Evolutionary conservation across 2,888 invertebrate genomes (phyloP), one percentile per base, ranked within the genome.

Genomic region (Ormia ochracea): DNA sequence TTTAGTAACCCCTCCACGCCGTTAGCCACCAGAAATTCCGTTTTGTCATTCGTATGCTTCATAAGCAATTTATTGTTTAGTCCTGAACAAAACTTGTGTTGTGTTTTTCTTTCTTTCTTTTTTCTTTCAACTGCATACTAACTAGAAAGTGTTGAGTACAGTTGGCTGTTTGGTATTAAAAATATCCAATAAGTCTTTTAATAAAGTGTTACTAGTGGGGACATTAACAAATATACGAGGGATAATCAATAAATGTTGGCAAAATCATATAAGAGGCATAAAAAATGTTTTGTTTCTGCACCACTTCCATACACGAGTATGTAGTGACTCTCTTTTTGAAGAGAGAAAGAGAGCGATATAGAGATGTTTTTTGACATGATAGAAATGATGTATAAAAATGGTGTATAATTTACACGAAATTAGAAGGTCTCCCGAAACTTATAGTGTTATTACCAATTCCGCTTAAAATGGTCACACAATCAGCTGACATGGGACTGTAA

Each of bases 21-120:
- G 17, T 23, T n/a, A 19, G 28, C 54, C 43, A 63, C 63, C 61
- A 36, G 21, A 31, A 43, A 36, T n/a, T 33, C 12, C 4, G 19
- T n/a, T 28, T 65, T 58, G 26, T 9, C 21, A 21, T 23, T 61
- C 14, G 43, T 19, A 43, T 58, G 52, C 43, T 9, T 72, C 33
- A 14, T 73, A 66, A 68, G 68, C 78, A 68, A 56, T 31, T 45
- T 69, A 36, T 31, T 69, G 12, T 43, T 68, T 68, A 41, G 70
- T 52, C 65, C 48, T 58, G 33, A 33, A 36, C 54, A 17, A 19
- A 50, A 69, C 19, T 58, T 14, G 23, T 52, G 50, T 45, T 17
- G n/a, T 17, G 28, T 14, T 14, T 31, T 17, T 31, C 31, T 58
- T 12, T 45, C 9, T 6, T 36, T n/a, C n/a, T n/a, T n/a, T n/a